A percentile compares a stretch with the other conserved stretches of the same genome.
Conservation (phyloP, 1,140 invertebrate species). For the Drosophila eugracilis region DNA sequence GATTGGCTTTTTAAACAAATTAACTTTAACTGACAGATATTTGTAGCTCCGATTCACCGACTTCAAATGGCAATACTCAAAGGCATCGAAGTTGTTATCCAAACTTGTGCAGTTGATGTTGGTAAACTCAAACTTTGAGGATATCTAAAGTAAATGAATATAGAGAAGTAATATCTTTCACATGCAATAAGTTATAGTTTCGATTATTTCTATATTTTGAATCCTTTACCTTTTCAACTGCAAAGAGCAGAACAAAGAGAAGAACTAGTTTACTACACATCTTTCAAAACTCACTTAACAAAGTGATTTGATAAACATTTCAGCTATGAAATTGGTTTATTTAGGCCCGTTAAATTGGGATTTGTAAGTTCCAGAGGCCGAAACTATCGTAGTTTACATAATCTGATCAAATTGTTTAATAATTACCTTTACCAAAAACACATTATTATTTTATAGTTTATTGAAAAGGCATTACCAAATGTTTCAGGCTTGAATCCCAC, state of each 20-base stretch:
- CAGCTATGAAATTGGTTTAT: neutral
- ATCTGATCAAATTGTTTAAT: too few species aligned
- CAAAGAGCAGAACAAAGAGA: neutral
- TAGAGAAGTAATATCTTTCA: too few species aligned
- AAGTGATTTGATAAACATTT: too few species aligned
- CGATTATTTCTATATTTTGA: too few species aligned
- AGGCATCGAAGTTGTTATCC: neutral
- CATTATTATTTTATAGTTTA: too few species aligned
- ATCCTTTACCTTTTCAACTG: neutral
- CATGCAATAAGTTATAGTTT: too few species aligned
- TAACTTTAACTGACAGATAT: slow-evolving; percentile 3
- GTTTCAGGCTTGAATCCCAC: too few species aligned
- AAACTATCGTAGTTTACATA: neutral
- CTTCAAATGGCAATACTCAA: slow-evolving; percentile 9
- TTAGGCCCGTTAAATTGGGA: neutral
- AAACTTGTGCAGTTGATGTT: neutral
- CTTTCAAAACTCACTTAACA: neutral
- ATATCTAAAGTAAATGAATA: too few species aligned
- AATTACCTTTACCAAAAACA: too few species aligned
- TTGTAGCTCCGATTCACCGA: neutral
- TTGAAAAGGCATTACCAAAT: too few species aligned
- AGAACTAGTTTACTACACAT: neutral
- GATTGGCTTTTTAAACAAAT: slow-evolving; percentile 11
- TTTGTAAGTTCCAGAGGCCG: neutral
- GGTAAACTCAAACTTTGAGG: neutral